These are phyloP conservation scores for Hypotaenidia philippensis DNA, from an alignment of 2,797 vertebrate species.

Conservation along the genomic window DNA sequence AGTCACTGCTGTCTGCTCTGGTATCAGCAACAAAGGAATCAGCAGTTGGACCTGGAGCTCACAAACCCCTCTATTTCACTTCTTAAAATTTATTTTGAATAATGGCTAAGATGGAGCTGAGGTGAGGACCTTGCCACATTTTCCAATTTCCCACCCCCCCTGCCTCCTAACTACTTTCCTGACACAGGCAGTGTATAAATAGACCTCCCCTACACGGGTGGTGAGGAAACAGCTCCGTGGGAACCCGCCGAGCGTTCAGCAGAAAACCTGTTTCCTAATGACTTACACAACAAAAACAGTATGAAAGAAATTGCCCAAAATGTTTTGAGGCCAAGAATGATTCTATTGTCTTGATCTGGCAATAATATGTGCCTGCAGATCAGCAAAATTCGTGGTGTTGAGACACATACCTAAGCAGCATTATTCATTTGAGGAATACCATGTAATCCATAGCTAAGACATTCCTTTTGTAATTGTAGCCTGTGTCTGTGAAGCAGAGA, in stretches of 20 bases:
- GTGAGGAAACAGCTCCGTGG: background rate
- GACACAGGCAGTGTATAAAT: background rate
- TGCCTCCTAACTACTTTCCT: background rate
- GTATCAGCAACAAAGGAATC: background rate
- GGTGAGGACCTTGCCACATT: background rate
- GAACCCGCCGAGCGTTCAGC: background rate
- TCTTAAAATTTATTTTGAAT: background rate
- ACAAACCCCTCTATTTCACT: background rate
- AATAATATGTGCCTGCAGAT: background rate
- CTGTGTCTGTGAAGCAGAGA: background rate
- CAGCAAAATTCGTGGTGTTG: background rate
- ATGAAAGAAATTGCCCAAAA: background rate
- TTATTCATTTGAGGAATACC: background rate
- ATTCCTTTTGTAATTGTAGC: background rate
- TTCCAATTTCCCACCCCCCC: background rate
- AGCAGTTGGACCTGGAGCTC: background rate
- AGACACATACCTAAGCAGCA: background rate
- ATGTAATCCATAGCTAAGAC: background rate
- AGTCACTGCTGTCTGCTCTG: background rate
- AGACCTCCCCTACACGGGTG: background rate
- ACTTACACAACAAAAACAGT: background rate
- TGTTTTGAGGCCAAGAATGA: background rate
- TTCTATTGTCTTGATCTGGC: background rate
- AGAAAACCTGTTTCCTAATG: background rate
- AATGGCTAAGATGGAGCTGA: background rate